A percentile compares a stretch with the other conserved stretches of the same genome.
phyloP scores from a whole-genome alignment of 1,140 invertebrate species.

The Popillia japonica region DNA sequence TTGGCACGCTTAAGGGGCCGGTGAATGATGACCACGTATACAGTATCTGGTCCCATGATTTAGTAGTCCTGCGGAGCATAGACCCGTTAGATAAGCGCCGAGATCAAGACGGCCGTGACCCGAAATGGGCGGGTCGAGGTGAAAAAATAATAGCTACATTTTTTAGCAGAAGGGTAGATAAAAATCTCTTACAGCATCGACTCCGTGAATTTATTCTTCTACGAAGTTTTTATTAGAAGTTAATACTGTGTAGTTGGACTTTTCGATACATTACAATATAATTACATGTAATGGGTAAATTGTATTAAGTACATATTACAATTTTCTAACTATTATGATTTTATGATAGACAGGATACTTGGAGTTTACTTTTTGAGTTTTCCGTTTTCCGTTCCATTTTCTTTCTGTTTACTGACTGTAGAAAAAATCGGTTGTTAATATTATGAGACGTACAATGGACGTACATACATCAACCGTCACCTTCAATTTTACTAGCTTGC shows the following conservation, averaged over 20 bases:
- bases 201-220: conserved; percentile 1
- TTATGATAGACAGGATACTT: too few relatives aligned
- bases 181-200: conserved; percentile 41
- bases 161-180: conserved; percentile 51
- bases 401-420: too few relatives aligned
- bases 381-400: too few relatives aligned
- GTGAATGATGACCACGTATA: conserved; percentile 12
- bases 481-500: too few relatives aligned
- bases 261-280: neutral
- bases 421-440: too few relatives aligned
- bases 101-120: conserved; percentile 49
- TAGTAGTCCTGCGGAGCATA: conserved; percentile 46
- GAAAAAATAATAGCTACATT: conserved; percentile 54
- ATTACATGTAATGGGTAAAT: too few relatives aligned
- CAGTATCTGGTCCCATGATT: conserved; percentile 47
- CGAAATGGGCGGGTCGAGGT: conserved; percentile 48
- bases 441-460: too few relatives aligned
- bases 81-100: conserved; percentile 44
- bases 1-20: neutral
- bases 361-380: too few relatives aligned
- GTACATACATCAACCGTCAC: too few relatives aligned
- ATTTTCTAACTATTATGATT: too few relatives aligned
- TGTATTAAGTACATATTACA: too few relatives aligned
- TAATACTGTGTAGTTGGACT: neutral
- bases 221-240: neutral